These are phyloP conservation scores for Papilio xuthus DNA, from an alignment of 1,140 invertebrate species.

Conservation along the genomic window DNA sequence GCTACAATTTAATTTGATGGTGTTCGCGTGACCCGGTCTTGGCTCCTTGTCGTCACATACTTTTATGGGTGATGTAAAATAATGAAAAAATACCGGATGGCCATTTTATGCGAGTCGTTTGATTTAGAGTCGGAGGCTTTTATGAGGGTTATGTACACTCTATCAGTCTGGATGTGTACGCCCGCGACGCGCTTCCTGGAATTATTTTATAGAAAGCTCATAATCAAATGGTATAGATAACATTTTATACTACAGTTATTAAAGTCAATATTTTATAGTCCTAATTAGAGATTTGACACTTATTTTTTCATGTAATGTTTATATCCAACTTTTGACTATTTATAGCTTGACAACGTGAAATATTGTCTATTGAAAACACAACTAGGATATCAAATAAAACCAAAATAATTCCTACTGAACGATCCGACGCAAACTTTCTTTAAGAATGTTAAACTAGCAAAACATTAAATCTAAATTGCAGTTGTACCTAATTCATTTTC, in stretches of 20 bases:
- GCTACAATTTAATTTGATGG: slow-evolving; percentile 75
- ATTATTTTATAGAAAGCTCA: not conserved
- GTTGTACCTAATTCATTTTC: not conserved
- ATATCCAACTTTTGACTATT: not conserved
- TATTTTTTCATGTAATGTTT: slow-evolving; percentile 2
- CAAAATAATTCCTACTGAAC: too few relatives aligned
- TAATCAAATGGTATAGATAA: slow-evolving; percentile 12
- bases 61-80: slow-evolving; percentile 77
- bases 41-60: slow-evolving; percentile 64
- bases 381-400: too few relatives aligned
- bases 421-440: not conserved
- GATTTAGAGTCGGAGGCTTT: slow-evolving; percentile 65
- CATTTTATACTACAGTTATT: slow-evolving; percentile 7
- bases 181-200: not conserved
- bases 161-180: not conserved
- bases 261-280: slow-evolving; percentile 49
- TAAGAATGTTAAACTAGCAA: not conserved
- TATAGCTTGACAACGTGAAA: not conserved
- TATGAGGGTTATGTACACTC: slow-evolving; percentile 41
- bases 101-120: slow-evolving; percentile 64
- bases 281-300: slow-evolving; percentile 38
- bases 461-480: not conserved
- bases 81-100: slow-evolving; percentile 74
- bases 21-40: slow-evolving; percentile 64
- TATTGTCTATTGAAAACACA: not conserved